phyloP scores from a whole-genome alignment of 2,113 vertebrate genomes.

The Spea multiplicata region DNA sequence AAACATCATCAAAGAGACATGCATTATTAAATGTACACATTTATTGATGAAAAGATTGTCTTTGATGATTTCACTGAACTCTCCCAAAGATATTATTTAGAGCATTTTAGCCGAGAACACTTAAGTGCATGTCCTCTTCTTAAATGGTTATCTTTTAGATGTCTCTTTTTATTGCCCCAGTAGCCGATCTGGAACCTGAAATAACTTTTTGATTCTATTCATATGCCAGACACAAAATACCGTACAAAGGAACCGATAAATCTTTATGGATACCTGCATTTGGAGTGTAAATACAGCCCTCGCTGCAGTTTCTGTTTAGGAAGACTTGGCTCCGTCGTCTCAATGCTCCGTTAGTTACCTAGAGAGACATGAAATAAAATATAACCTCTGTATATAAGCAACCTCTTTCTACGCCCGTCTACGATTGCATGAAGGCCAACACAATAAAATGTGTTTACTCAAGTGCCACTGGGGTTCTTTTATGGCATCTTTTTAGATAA shows the following conservation, averaged over 20 bases:
- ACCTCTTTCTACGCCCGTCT: constrained; percentile 2
- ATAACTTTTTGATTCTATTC: neutral
- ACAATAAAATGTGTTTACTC: constrained; percentile 35
- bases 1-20: neutral
- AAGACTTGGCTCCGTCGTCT: neutral
- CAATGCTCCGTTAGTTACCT: constrained; percentile 11
- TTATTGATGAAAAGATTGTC: neutral
- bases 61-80: neutral
- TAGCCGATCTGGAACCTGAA: neutral
- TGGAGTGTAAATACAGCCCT: neutral
- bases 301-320: constrained; percentile 8
- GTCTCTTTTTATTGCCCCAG: constrained; percentile 1
- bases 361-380: constrained; percentile 32
- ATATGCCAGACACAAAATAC: neutral
- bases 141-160: constrained; percentile 15
- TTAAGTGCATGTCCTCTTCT: constrained; percentile 1
- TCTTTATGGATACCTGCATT: constrained; percentile 1
- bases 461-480: neutral
- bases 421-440: constrained; percentile 14
- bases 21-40: constrained; percentile 7
- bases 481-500: constrained; percentile 27
- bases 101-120: neutral
- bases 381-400: constrained; percentile 14
- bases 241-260: neutral
- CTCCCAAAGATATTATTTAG: neutral